Evolutionary conservation across 2,113 vertebrate species (phyloP), one percentile per base, ranked within the genome.

Genomic region (Myiopsitta monachus): DNA sequence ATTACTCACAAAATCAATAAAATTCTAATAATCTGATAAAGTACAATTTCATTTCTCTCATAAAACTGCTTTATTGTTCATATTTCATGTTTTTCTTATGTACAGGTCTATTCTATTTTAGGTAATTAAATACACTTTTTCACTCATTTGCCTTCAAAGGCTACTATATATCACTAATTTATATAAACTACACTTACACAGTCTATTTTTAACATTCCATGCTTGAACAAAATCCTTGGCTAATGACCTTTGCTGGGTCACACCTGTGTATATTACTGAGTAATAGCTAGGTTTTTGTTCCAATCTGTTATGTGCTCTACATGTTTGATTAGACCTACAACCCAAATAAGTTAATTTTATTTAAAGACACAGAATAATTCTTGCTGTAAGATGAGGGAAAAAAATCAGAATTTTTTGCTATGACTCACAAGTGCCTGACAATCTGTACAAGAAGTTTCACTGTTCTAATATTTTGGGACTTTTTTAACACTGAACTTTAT

Each of bases 211-310:
- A 96, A 88, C 84, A 87, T 83, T 62, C 84, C 70, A 63, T 59
- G 78, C 90, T 96, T 87, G 91, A 96, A 85, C 93, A 87, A 94
- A 95, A 80, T 87, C 83, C 46, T 85, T 92, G 74, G 81, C 55
- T 94, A 39, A 59, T 94, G 94, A 96, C 96, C 87, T 97, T 92
- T 96, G 62, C 73, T 55, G 96, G 88, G 87, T 96, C 88, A 96
- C 79, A 94, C 88, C 90, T 94, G 92, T 92, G 95, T 73, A 10
- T 66, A 54, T 90, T 54, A 83, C 83, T 91, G 87, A 89, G 26
- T 70, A 94, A 92, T 61, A 79, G 61, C 63, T 76, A 93, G 49
- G 94, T 94, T 91, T 59, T 83, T 90, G 39, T 90, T 92, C 77
- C 85, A 80, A 67, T 82, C 79, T 81, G 75, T 31, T 88, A 57